phyloP scores from a whole-genome alignment of 2,113 vertebrate species.

The Ageneiosus marmoratus region DNA sequence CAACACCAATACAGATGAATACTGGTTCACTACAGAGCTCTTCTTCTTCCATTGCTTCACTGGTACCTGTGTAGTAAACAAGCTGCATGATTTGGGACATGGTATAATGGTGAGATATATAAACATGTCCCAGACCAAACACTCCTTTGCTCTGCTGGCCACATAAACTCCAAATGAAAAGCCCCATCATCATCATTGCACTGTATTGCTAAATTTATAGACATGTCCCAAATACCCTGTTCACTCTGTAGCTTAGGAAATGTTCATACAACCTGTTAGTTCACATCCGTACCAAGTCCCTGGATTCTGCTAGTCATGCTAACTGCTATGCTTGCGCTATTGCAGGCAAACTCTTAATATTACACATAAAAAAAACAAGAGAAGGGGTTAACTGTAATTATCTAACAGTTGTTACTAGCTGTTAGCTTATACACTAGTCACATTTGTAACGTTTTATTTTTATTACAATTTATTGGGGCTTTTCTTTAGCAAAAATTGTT shows the following conservation, averaged over 20 bases:
- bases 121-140: not conserved
- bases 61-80: not conserved
- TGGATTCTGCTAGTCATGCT: not conserved
- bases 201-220: not conserved
- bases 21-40: not conserved
- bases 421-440: not conserved
- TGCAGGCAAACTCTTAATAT: not conserved
- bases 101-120: not conserved
- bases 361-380: not conserved
- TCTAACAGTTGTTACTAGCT: not conserved
- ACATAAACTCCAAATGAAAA: not conserved
- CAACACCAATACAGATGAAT: not conserved
- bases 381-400: not conserved
- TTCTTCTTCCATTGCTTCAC: not conserved
- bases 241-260: not conserved
- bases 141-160: not conserved
- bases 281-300: not conserved
- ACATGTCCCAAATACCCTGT: not conserved
- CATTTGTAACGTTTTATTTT: not conserved
- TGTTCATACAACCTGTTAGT: not conserved
- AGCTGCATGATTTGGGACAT: not conserved
- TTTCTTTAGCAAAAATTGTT: not conserved
- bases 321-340: not conserved
- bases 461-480: not conserved
- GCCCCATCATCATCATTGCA: not conserved